Evolutionary conservation across 2,113 vertebrate genomes (phyloP).

Genomic region (Mesoclemmys tuberculata): DNA sequence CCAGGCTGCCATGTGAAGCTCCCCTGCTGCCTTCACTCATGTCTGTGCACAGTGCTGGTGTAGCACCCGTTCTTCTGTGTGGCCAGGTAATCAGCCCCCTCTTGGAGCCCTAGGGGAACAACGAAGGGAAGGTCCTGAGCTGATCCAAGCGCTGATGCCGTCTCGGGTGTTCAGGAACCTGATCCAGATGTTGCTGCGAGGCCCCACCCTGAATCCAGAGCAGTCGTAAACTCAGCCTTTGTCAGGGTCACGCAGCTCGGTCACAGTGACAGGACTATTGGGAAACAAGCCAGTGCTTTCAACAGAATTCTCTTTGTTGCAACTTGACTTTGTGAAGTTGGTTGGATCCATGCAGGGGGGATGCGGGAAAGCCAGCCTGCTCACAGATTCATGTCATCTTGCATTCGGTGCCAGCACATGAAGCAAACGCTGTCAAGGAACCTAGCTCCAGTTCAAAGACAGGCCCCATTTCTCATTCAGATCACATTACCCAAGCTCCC

Average conservation of each 20-base stretch:
- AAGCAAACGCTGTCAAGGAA: constrained; percentile 67
- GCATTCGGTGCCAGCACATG: constrained; percentile 61
- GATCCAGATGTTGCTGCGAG: neutral
- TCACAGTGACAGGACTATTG: neutral
- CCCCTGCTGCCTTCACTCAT: neutral
- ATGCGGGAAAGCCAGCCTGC: constrained; percentile 59
- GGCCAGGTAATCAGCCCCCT: neutral
- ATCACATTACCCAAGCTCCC: constrained; percentile 63
- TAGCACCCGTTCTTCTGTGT: neutral
- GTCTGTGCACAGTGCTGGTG: neutral
- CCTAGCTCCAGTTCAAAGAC: constrained; percentile 63
- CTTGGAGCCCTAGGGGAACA: neutral
- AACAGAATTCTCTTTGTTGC: constrained; percentile 45
- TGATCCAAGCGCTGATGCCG: neutral
- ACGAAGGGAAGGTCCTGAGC: neutral
- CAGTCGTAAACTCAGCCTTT: neutral
- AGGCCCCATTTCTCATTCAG: constrained; percentile 64
- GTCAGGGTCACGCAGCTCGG: neutral
- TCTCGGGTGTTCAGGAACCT: neutral
- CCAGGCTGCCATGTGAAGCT: neutral
- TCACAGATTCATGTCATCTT: constrained; percentile 65
- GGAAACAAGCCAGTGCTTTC: constrained; percentile 35
- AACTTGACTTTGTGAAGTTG: constrained; percentile 50
- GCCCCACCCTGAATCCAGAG: neutral
- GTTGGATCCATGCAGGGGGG: constrained; percentile 37